A percentile compares a stretch with the other conserved stretches of the same genome.
phyloP scores from a whole-genome alignment of 2,888 invertebrate species.

The Lepeophtheirus nordmannii region DNA sequence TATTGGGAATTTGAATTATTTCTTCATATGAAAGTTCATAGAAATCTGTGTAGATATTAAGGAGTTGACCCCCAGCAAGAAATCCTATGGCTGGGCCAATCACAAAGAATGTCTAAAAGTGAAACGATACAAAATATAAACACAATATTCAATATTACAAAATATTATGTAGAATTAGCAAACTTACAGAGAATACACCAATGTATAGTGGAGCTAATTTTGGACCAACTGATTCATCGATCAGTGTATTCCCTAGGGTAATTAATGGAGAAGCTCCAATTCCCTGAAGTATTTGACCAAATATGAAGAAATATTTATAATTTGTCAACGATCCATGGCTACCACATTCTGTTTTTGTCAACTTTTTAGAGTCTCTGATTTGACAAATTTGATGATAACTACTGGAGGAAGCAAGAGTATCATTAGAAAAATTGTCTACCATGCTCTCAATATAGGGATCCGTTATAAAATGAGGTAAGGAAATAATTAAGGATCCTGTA shows the following conservation, averaged over 20 bases:
- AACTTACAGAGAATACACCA: slow-evolving; percentile 40
- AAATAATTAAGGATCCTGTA: slow-evolving; percentile 1
- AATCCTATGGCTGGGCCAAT: slow-evolving; percentile 69
- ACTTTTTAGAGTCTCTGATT: not conserved
- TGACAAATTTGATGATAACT: not conserved
- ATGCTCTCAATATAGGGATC: not conserved
- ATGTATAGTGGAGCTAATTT: slow-evolving; percentile 71
- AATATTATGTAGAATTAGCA: not conserved
- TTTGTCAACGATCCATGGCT: not conserved
- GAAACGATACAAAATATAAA: not conserved
- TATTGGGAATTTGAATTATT: not conserved
- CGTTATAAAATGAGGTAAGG: slow-evolving; percentile 11
- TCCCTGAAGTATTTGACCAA: slow-evolving; percentile 13
- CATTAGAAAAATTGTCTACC: not conserved
- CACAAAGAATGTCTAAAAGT: slow-evolving; percentile 54
- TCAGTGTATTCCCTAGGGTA: slow-evolving; percentile 68
- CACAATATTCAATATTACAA: not conserved
- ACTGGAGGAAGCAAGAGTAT: not conserved
- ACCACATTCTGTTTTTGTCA: not conserved
- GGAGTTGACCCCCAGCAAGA: slow-evolving; percentile 61
- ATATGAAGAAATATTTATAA: slow-evolving; percentile 2
- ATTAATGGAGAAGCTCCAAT: slow-evolving; percentile 60
- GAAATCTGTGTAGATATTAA: slow-evolving; percentile 37
- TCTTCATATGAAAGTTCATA: not conserved
- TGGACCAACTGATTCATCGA: slow-evolving; percentile 72